Evolutionary conservation across 2,797 vertebrate species (phyloP), one percentile per base, ranked within the genome.

Genomic region (Microcaecilia unicolor): DNA sequence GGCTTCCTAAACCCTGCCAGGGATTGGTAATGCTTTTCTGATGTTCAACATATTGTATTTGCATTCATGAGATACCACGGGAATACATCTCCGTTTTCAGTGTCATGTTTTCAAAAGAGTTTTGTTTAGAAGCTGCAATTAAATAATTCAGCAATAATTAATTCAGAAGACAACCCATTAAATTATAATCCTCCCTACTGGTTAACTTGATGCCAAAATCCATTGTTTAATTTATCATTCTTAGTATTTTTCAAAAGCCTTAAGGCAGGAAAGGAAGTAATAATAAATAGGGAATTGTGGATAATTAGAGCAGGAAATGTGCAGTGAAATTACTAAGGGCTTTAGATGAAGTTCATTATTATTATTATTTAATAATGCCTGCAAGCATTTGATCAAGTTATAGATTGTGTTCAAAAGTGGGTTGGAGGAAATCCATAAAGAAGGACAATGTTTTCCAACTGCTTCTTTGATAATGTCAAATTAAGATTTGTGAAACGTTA

Each of bases 341-440:
- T 81, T 80, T 80, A 77, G 80, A 78, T 83, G 80, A 83, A 81
- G 72, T 81, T 83, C 78, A 76, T 81, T 78, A 81, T n/a, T n/a
- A n/a, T 80, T 79, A 77, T 71, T 79, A 76, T 80, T 80, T 81
- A 81, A 81, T 78, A 72, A 78, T 74, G 75, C 80, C 75, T 75
- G 71, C 61, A 80, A 80, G 76, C 76, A 78, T 79, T 75, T 23
- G 52, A 79, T 78, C 75, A 77, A 77, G 81, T 81, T 79, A 72
- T 70, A 64, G 74, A 78, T 77, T 63, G 65, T 55, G 61, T 70
- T 72, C 70, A 57, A 78, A 78, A 75, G 59, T 67, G 67, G 56
- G 54, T 58, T 71, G 64, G 67, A 55, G 54, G 33, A 72, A 71
- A 56, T 67, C 64, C 48, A 69, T 20, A 11, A 42, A 41, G 56